These are phyloP conservation scores for Synanceia verrucosa DNA, from an alignment of 2,797 vertebrate species.

Conservation along the genomic window DNA sequence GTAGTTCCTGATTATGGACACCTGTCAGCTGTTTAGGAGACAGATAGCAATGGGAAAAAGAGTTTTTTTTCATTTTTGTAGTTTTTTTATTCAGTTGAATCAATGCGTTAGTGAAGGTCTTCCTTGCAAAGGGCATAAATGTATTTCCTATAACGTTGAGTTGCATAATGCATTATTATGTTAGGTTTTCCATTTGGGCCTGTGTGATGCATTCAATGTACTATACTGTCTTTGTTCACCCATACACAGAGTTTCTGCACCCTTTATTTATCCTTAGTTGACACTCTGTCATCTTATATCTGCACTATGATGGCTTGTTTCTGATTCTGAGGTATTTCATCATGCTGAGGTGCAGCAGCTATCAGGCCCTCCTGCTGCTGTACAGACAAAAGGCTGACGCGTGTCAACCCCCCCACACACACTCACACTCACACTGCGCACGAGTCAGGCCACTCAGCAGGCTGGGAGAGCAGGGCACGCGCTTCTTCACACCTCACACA, in stretches of 20 bases:
- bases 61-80: no score
- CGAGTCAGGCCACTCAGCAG: slow-evolving; percentile 30
- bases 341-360: slow-evolving; percentile 29
- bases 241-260: no score
- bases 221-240: no score
- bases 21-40: no score
- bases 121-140: background rate
- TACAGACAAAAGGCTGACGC: slow-evolving; percentile 36
- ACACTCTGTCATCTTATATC: no score
- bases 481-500: slow-evolving; percentile 70
- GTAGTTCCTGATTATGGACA: no score
- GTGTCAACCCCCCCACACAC: slow-evolving; percentile 35
- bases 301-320: no score
- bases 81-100: no score
- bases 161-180: background rate
- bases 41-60: no score
- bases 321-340: slow-evolving; percentile 23
- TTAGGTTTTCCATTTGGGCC: background rate
- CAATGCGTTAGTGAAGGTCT: fast-evolving
- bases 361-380: slow-evolving; percentile 4
- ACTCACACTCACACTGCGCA: background rate
- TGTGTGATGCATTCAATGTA: slow-evolving; percentile 9
- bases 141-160: background rate
- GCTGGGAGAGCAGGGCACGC: slow-evolving; percentile 58
- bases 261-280: no score